phyloP scores from a whole-genome alignment of 2,113 vertebrate species.

The Calypte anna region DNA sequence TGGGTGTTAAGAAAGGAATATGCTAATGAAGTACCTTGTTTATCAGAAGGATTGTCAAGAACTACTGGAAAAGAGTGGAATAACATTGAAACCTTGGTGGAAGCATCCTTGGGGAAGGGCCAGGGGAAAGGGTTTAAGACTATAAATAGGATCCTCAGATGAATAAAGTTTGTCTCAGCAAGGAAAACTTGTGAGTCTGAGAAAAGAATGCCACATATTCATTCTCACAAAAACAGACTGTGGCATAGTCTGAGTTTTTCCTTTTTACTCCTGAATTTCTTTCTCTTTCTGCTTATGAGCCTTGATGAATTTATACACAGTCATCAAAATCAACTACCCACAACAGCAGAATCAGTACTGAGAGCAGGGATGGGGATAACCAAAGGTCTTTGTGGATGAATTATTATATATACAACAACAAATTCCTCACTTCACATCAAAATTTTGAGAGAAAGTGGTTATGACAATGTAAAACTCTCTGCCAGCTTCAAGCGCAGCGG shows the following conservation, averaged over 20 bases:
- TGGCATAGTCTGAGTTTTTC: not conserved
- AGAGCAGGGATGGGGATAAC: not conserved
- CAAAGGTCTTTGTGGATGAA: not conserved
- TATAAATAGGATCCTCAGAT: too few species aligned
- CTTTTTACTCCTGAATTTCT: not conserved
- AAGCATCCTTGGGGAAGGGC: too few species aligned
- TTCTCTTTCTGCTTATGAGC: not conserved
- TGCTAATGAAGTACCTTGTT: too few species aligned
- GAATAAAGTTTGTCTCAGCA: too few species aligned
- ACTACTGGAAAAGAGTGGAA: too few species aligned
- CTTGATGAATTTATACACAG: not conserved
- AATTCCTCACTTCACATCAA: not conserved
- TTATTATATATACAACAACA: not conserved
- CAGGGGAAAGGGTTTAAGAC: too few species aligned
- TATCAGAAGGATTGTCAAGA: too few species aligned
- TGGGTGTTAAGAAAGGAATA: too few species aligned
- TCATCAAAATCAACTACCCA: not conserved
- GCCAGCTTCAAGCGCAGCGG: not conserved
- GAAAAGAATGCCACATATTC: not conserved
- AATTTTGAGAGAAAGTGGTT: not conserved
- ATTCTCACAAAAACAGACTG: not conserved
- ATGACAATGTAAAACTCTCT: not conserved
- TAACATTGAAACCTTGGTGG: too few species aligned
- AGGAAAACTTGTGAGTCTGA: too few species aligned
- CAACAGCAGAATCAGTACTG: not conserved